Evolutionary conservation across 1,140 invertebrate genomes (phyloP).

Genomic region (Pseudomyrmex sp.): DNA sequence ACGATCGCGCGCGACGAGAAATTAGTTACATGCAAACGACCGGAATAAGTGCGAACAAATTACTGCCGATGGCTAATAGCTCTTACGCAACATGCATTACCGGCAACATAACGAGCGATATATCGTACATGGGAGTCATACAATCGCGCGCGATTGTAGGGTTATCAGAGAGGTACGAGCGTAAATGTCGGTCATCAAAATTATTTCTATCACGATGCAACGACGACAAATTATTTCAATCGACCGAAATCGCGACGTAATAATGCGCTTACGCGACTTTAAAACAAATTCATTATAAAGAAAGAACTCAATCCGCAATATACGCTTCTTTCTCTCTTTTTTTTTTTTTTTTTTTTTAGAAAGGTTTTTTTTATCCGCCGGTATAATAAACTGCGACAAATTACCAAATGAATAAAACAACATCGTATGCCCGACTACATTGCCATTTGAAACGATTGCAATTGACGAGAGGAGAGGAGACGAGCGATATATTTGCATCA

Average conservation of each 20-base stretch:
- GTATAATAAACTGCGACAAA: not conserved
- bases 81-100: constrained; percentile 20
- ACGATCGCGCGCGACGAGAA: not conserved
- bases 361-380: too few relatives aligned
- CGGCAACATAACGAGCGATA: not conserved
- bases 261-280: too few relatives aligned
- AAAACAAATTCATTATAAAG: not conserved
- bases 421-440: too few relatives aligned
- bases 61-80: not conserved
- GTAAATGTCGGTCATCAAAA: constrained; percentile 20
- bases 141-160: not conserved
- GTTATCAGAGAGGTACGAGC: not conserved
- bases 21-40: constrained; percentile 27
- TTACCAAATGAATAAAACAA: not conserved
- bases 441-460: constrained; percentile 39
- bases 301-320: constrained; percentile 27
- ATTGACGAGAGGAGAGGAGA: constrained; percentile 16
- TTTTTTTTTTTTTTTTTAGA: too few relatives aligned
- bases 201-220: constrained; percentile 2
- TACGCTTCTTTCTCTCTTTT: too few relatives aligned
- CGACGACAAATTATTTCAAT: not conserved
- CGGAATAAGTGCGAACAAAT: constrained; percentile 30
- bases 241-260: not conserved
- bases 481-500: constrained; percentile 6
- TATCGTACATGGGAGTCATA: not conserved